phyloP scores from a whole-genome alignment of 92 coral and sea anemone species.

The Phenganax subtilis region DNA sequence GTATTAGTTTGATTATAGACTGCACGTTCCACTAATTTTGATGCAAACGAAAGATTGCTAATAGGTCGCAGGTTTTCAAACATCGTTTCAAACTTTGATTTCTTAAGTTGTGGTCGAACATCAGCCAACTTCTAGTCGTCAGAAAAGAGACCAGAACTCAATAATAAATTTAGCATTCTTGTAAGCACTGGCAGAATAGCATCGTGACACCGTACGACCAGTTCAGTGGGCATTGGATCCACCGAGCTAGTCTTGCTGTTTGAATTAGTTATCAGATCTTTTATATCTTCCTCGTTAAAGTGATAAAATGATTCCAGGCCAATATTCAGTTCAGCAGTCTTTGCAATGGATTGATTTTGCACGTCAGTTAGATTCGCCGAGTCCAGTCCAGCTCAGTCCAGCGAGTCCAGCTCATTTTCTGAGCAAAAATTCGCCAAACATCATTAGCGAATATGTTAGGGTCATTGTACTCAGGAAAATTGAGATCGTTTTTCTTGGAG shows the following conservation, averaged over 20 bases:
- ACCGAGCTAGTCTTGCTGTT: neutral
- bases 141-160: neutral
- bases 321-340: neutral
- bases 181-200: neutral
- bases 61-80: constrained; percentile 1
- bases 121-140: neutral
- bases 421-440: no score
- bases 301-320: neutral
- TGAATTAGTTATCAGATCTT: neutral
- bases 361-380: neutral
- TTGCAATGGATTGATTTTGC: neutral
- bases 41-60: neutral
- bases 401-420: no score
- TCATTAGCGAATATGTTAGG: no score
- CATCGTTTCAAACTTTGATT: neutral
- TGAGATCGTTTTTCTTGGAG: no score
- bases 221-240: neutral
- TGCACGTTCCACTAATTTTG: neutral
- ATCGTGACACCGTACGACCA: neutral
- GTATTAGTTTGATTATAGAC: neutral
- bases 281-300: neutral
- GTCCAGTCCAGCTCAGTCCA: no score
- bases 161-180: neutral
- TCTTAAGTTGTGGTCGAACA: neutral
- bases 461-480: no score